Conservation (phyloP, 2,113 vertebrate species). For the Indicator maculatus region DNA sequence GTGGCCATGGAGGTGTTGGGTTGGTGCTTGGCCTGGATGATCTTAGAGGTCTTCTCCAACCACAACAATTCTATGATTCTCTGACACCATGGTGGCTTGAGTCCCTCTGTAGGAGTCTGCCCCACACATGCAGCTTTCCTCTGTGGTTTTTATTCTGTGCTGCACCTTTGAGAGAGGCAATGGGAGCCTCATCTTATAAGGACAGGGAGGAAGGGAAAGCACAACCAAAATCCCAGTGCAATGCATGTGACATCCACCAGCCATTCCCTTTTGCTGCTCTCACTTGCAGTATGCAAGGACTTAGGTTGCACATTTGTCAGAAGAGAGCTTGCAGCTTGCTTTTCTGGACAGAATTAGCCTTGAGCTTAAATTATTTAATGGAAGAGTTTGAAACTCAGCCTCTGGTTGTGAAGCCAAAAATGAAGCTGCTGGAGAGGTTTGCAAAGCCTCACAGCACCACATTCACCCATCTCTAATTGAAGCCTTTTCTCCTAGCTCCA, state of each 20-base stretch:
- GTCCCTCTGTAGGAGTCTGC: background rate
- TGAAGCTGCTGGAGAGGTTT: background rate
- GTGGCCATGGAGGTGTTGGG: too few relatives aligned
- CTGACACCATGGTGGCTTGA: background rate
- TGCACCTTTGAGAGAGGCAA: background rate
- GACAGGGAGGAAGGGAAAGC: background rate
- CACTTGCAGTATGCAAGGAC: background rate
- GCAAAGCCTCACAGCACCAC: slow-evolving; percentile 15
- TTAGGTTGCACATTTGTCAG: background rate
- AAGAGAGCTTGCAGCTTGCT: background rate
- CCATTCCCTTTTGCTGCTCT: background rate
- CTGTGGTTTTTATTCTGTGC: background rate
- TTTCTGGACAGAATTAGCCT: background rate
- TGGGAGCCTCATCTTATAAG: background rate
- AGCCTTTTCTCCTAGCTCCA: background rate
- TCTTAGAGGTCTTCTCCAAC: too few relatives aligned
- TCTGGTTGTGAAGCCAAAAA: background rate
- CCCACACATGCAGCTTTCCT: background rate
- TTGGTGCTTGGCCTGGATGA: too few relatives aligned
- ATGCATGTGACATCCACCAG: background rate
- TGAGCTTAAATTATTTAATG: background rate
- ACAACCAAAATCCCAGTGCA: background rate
- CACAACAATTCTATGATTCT: too few relatives aligned
- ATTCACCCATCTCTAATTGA: slow-evolving; percentile 24
- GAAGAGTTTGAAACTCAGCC: background rate